Evolutionary conservation across 2,888 invertebrate genomes (phyloP).

Genomic region (Odontomyia ornata): DNA sequence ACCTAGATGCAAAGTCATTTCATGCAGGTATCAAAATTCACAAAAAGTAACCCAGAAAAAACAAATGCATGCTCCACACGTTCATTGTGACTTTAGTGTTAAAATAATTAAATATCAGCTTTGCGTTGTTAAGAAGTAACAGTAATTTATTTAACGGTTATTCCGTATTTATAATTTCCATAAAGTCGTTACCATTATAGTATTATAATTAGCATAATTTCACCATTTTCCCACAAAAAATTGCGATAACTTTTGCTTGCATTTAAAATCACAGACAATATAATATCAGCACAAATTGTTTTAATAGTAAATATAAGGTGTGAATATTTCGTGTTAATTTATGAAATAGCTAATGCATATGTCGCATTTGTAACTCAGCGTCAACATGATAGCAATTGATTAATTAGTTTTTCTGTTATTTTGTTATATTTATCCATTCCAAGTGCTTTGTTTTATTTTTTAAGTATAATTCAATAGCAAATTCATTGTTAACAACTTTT

Average conservation of each 20-base stretch:
- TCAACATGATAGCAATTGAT: background rate
- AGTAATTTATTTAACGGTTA: background rate
- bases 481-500: constrained; percentile 1
- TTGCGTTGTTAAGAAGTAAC: constrained; percentile 9
- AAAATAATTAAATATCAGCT: constrained; percentile 5
- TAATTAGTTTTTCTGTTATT: background rate
- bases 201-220: background rate
- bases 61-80: background rate
- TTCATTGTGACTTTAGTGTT: background rate
- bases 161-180: constrained; percentile 4
- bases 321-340: too few relatives aligned
- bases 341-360: too few relatives aligned
- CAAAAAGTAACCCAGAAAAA: too few relatives aligned
- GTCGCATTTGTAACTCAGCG: background rate
- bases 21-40: too few relatives aligned
- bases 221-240: background rate
- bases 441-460: background rate
- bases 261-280: constrained; percentile 45
- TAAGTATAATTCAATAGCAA: background rate
- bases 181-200: background rate
- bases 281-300: constrained; percentile 42
- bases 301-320: background rate
- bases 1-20: too few relatives aligned
- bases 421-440: background rate
- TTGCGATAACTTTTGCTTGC: background rate